Evolutionary conservation across 2,888 invertebrate species (phyloP).

Genomic region (Pycnomerus fuliginosus): DNA sequence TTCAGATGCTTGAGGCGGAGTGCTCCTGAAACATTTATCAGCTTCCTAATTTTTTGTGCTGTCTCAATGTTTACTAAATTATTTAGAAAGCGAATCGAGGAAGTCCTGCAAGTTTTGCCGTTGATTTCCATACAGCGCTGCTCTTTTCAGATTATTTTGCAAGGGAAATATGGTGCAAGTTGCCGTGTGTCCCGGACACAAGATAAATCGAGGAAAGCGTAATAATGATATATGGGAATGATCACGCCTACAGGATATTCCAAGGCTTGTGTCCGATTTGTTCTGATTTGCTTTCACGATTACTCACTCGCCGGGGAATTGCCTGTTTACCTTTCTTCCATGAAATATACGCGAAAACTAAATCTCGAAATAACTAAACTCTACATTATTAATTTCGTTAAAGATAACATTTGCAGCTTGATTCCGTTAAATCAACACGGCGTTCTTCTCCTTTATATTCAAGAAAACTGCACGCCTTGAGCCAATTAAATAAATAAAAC

Average conservation of each 20-base stretch:
- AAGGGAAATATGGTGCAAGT: conserved; percentile 33
- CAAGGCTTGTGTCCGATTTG: conserved; percentile 39
- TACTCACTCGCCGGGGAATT: too few species aligned
- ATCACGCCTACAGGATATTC: conserved; percentile 41
- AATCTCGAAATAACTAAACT: conserved; percentile 23
- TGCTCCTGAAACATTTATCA: conserved; percentile 24
- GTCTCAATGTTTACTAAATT: conserved; percentile 7
- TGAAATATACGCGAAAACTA: too few species aligned
- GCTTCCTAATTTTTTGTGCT: conserved; percentile 16
- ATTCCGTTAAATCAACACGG: conserved; percentile 20
- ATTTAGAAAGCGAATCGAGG: too few species aligned
- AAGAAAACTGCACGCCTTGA: conserved; percentile 28
- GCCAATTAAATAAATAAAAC: conserved; percentile 41
- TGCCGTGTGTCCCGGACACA: conserved; percentile 37
- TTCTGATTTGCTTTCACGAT: conserved; percentile 39
- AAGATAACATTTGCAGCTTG: too few species aligned
- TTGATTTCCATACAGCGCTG: not conserved
- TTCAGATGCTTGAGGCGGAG: conserved; percentile 18
- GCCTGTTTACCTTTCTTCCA: too few species aligned
- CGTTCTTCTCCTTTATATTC: too few species aligned
- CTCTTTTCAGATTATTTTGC: conserved; percentile 31
- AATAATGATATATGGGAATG: conserved; percentile 42
- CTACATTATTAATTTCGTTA: conserved; percentile 13
- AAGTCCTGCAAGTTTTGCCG: too few species aligned
- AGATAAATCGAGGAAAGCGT: conserved; percentile 40